These are phyloP conservation scores for Neocloeon triangulifer DNA, from an alignment of 1,140 invertebrate species.

Conservation along the genomic window DNA sequence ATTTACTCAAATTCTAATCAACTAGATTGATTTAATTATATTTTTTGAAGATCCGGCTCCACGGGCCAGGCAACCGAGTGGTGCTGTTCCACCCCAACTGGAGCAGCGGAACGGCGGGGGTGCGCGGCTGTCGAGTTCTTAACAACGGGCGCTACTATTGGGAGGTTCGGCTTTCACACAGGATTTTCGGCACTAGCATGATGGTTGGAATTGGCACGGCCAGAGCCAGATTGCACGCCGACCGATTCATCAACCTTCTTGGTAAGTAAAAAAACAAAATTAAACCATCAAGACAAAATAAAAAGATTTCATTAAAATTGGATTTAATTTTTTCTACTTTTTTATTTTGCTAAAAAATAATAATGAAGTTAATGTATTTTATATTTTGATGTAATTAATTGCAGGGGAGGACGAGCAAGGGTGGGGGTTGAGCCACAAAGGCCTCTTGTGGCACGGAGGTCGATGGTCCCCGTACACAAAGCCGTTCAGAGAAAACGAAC, in stretches of 20 bases:
- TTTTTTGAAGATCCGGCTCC: no score
- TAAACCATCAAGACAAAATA: no score
- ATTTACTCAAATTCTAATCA: no score
- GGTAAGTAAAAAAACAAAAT: no score
- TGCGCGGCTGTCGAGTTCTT: constrained; percentile 33
- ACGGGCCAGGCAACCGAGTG: constrained; percentile 21
- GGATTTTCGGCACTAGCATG: constrained; percentile 52
- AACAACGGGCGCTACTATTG: constrained; percentile 43
- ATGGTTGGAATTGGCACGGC: constrained; percentile 52
- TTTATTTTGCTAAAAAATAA: no score
- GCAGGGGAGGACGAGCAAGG: constrained; percentile 41
- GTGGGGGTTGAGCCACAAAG: constrained; percentile 54
- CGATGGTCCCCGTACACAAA: constrained; percentile 32
- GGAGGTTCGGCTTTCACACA: constrained; percentile 37
- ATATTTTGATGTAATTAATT: no score
- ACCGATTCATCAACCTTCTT: constrained; percentile 42
- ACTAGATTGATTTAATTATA: no score
- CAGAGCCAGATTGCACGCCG: constrained; percentile 32
- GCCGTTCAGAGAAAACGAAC: constrained; percentile 42
- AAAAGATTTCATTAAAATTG: no score
- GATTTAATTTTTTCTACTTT: no score
- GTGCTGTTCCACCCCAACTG: constrained; percentile 51
- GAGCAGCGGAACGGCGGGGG: constrained; percentile 48
- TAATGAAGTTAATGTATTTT: no score
- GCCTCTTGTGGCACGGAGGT: constrained; percentile 42